Percentiles rank a stretch among this genome's conserved stretches.
phyloP scores from a whole-genome alignment of 2,888 invertebrate species.

The Oscheius onirici region DNA sequence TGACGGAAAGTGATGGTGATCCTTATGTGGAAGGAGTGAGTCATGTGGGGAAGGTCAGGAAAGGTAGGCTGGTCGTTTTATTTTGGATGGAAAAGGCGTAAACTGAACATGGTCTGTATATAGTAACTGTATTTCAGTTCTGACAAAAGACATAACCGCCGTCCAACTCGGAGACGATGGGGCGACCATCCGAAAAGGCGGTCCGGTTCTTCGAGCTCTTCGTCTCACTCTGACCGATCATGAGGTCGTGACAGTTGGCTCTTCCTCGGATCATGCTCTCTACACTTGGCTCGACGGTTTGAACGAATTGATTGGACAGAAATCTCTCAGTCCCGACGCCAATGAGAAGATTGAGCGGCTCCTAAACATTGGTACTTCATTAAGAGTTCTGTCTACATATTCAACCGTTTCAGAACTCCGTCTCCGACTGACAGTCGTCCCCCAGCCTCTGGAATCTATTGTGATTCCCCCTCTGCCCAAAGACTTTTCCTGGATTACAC shows the following conservation, averaged over 20 bases:
- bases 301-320: conserved; percentile 83
- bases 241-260: neutral
- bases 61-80: conserved; percentile 22
- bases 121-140: conserved; percentile 34
- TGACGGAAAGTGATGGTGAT: conserved; percentile 89
- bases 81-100: neutral
- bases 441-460: conserved; percentile 88
- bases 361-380: conserved; percentile 81
- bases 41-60: conserved; percentile 1
- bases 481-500: conserved; percentile 78
- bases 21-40: conserved; percentile 26
- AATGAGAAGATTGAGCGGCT: conserved; percentile 79
- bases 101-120: too few relatives aligned
- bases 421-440: conserved; percentile 88
- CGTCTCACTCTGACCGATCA: neutral
- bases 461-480: conserved; percentile 90
- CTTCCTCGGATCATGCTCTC: conserved; percentile 10
- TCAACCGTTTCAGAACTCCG: conserved; percentile 80
- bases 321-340: conserved; percentile 78
- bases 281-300: conserved; percentile 89
- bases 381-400: too few relatives aligned
- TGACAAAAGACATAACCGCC: conserved; percentile 44
- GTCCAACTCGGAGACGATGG: conserved; percentile 44
- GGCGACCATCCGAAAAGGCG: conserved; percentile 27
- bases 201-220: neutral